Evolutionary conservation across 2,888 invertebrate species (phyloP).

Genomic region (Cryptosula pallasiana): DNA sequence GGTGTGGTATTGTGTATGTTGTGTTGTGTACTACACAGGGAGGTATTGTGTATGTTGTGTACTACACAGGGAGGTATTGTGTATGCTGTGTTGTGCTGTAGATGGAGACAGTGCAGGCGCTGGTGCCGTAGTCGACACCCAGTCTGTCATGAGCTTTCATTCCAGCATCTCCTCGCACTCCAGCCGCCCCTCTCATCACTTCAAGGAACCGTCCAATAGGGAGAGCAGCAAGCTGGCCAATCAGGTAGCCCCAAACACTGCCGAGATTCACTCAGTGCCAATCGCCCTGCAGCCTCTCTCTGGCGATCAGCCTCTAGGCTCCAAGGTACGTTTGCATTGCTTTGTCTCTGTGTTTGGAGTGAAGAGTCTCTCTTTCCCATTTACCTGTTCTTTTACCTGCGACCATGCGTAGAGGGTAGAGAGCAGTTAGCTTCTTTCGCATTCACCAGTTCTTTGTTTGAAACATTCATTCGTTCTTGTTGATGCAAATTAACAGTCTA

Average conservation of each 20-base stretch:
- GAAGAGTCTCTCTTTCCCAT: too few relatives aligned
- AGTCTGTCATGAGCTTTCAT: slow-evolving; percentile 64
- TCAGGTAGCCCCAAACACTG: not conserved
- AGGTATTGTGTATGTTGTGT: not conserved
- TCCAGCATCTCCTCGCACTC: slow-evolving; percentile 53
- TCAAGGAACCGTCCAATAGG: slow-evolving; percentile 21
- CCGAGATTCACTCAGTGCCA: slow-evolving; percentile 28
- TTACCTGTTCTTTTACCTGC: too few relatives aligned
- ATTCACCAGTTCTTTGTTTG: too few relatives aligned
- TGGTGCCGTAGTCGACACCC: slow-evolving; percentile 56
- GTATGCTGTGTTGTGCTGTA: too few relatives aligned
- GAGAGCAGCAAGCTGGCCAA: not conserved
- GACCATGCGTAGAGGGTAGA: too few relatives aligned
- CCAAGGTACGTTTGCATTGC: slow-evolving; percentile 32
- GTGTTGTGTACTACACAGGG: not conserved
- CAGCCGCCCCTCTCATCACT: slow-evolving; percentile 16
- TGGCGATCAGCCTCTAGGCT: slow-evolving; percentile 36
- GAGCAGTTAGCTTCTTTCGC: too few relatives aligned
- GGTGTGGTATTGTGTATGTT: too few relatives aligned
- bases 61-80: too few relatives aligned
- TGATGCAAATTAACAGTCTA: too few relatives aligned
- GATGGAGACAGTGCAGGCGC: slow-evolving; percentile 29
- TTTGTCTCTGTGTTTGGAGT: too few relatives aligned
- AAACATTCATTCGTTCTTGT: too few relatives aligned
- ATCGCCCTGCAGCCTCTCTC: slow-evolving; percentile 9